Percentiles rank a stretch among this genome's conserved stretches.
Conservation (phyloP, 2,113 vertebrate species). For the Perca flavescens region DNA sequence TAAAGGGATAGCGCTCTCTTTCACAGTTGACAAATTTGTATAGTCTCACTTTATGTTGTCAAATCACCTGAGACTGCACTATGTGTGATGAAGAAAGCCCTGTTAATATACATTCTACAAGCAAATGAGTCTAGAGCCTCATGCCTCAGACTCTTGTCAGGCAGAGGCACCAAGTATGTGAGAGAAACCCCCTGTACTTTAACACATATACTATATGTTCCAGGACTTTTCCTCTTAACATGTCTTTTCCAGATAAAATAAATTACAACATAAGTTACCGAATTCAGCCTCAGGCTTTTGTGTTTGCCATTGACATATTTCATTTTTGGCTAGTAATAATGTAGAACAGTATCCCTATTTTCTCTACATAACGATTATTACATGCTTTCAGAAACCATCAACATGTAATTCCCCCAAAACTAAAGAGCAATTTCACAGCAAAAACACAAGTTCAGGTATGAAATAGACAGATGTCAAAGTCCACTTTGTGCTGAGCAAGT, state of each 20-base stretch:
- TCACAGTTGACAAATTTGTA: not conserved
- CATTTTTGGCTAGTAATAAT: not conserved
- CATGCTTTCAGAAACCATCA: not conserved
- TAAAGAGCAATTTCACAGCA: conserved; percentile 27
- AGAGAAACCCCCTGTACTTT: conserved; percentile 41
- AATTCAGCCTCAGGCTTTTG: not conserved
- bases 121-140: not conserved
- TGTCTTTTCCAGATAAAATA: conserved; percentile 5
- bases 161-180: conserved; percentile 48
- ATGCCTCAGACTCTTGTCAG: not conserved
- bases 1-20: not conserved
- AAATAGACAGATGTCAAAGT: conserved; percentile 20
- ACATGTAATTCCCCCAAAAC: not conserved
- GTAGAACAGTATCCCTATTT: not conserved
- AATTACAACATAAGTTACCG: not conserved
- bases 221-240: not conserved
- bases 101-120: not conserved
- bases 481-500: not conserved
- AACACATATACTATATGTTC: conserved; percentile 44
- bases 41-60: not conserved
- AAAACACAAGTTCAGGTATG: conserved; percentile 9
- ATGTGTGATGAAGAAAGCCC: not conserved
- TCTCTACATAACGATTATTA: not conserved
- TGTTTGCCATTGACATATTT: not conserved
- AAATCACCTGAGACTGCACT: not conserved